Base-by-base conservation (phyloP, 2,797 vertebrate genomes). In the Neomorphus geoffroyi region DNA sequence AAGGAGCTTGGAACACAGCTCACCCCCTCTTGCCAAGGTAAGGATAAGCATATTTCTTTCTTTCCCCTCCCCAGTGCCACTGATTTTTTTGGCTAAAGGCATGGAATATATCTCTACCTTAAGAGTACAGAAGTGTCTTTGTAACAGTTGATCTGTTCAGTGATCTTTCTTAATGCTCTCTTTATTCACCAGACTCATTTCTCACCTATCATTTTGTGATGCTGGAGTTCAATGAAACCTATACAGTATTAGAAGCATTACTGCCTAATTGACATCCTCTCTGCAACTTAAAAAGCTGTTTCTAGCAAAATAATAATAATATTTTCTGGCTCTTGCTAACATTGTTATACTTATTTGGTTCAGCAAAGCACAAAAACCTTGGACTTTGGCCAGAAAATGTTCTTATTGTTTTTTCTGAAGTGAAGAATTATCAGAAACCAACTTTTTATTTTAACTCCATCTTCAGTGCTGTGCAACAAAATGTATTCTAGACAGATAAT, bases 1-100 rank as follows among this genome's bases (percentile, higher is more conserved):
- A 87, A 96, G 0, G 46, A 86, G 41, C 71, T 88, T 97, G 96
- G 96, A 97, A 86, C 64, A 48, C 37, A 95, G 65, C 61, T 96
- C 69, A 46, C 80, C 6, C 10, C 94, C 19, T 80, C 78, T 84
- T 96, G 96, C 94, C 96, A 97, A 95, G 51, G 39, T 80, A 79
- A 81, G 92, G 72, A 48, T 73, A 91, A 91, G 32, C 39, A 23
- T 86, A 92, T 88, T 80, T 95, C 87, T 92, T 92, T 94, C 62
- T 88, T 95, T 88, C 83, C 87, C 75, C 50, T 96, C 56, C 54
- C 46, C 61, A 86, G 0, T 80, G 62, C 80, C 88, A 88, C 61
- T 80, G 7, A 7, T 70, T 79, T 77, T 93, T 91, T 95, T 92
- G 88, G 88, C 89, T 74, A 73, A 58, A 15, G n/a, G 21, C 53